These are phyloP conservation scores for Eupithecia pulchellata DNA, from an alignment of 2,888 invertebrate genomes.

Conservation along the genomic window DNA sequence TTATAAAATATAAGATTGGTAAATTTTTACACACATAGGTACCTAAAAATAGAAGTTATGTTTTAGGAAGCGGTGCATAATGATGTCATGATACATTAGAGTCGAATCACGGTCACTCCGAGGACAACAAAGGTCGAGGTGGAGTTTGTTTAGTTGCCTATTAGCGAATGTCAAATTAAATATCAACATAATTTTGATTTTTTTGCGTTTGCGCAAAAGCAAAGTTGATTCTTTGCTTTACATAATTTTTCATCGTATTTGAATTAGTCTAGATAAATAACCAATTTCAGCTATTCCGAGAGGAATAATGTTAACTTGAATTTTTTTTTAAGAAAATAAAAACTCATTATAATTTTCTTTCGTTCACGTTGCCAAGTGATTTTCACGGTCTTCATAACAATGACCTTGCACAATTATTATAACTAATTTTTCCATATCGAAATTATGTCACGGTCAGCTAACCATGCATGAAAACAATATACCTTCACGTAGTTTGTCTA, in stretches of 20 bases:
- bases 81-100: conserved; percentile 30
- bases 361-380: conserved; percentile 18
- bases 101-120: conserved; percentile 44
- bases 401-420: conserved; percentile 33
- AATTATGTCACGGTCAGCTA: conserved; percentile 36
- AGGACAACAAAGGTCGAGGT: conserved; percentile 43
- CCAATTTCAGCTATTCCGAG: background rate
- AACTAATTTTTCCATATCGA: conserved; percentile 41
- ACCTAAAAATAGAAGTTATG: conserved; percentile 4
- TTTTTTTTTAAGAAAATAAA: background rate
- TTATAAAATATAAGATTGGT: background rate
- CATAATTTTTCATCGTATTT: background rate
- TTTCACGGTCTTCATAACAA: conserved; percentile 23
- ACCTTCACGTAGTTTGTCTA: conserved; percentile 53
- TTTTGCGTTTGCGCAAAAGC: background rate
- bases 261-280: background rate
- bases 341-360: background rate
- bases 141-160: conserved; percentile 20
- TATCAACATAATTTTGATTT: conserved; percentile 12
- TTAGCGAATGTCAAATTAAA: conserved; percentile 24
- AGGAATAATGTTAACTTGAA: background rate
- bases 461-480: conserved; percentile 39
- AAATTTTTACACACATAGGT: background rate
- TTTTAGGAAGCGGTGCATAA: conserved; percentile 30
- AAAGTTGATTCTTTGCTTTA: background rate